Evolutionary conservation across 1,140 invertebrate genomes (phyloP), one percentile per base, ranked within the genome.

Genomic region (Chelonus insularis): DNA sequence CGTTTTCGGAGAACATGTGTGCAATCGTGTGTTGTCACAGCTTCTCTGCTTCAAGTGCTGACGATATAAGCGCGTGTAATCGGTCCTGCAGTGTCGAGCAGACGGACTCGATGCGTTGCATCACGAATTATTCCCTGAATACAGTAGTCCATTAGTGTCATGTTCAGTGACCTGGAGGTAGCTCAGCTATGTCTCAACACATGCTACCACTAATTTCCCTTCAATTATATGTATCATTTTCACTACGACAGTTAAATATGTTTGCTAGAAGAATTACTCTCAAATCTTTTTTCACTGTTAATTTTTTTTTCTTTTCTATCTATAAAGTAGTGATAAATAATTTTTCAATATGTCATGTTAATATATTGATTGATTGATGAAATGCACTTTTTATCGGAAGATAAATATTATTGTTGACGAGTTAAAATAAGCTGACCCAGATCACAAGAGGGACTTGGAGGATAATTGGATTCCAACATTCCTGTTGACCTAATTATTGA

Each of bases 111-210:
- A 50, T 48, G 36, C 37, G 37, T 60, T 21, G 57, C 48, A 48
- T 60, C 58, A 60, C 58, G 48, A 60, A 60, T 60, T 60, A 60
- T 60, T 60, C 58, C 48, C 58, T 54, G 16, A 60, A 60, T 60
- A 60, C 57, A 29, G 57, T 60, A 60, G 48, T 60, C 58, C 50
- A 60, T 60, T 60, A 60, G 58, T 60, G 58, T 60, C 58, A 60
- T 60, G 58, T 54, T 21, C 58, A 60, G 48, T 52, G 48, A 50
- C 16, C 50, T 16, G 36, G 16, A 34, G 32, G 32, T 18, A 34
- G 45, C 34, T 29, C 51, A 18, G 36, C 50, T 18, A 14, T 59
- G 48, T 60, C 58, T 60, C 58, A 60, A 60, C 50, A 60, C 48
- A 23, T 32, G 23, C 3, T 34, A 23, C 43, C 6, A 4, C 18